A percentile compares a stretch with the other conserved stretches of the same genome.
These are phyloP conservation scores for Pseudomyrmex concolor DNA, from an alignment of 1,140 invertebrate species.

Conservation along the genomic window DNA sequence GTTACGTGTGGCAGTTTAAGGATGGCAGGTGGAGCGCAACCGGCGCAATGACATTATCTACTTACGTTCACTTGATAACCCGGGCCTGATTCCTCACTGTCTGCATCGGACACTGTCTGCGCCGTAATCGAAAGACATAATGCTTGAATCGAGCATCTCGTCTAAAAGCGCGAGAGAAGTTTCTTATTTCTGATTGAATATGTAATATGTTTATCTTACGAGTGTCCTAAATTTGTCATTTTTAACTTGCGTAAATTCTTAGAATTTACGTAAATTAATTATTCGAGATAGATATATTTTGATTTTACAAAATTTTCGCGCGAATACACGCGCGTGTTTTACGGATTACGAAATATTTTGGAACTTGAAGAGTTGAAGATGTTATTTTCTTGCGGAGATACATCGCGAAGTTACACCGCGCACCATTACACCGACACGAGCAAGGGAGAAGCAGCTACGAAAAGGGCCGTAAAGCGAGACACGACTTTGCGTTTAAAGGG, in stretches of 20 bases:
- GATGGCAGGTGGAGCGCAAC: neutral
- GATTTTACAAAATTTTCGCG: neutral
- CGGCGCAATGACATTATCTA: constrained; percentile 17
- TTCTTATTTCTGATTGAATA: too few species aligned
- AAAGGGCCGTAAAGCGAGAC: constrained; percentile 65
- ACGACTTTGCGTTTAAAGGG: constrained; percentile 73
- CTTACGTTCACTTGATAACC: constrained; percentile 40
- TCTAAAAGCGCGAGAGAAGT: neutral
- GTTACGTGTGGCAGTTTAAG: constrained; percentile 53
- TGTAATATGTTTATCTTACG: too few species aligned
- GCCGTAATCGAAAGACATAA: constrained; percentile 34
- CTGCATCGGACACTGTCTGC: neutral
- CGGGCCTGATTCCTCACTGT: neutral
- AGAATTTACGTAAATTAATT: neutral
- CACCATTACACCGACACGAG: constrained; percentile 27
- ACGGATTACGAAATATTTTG: constrained; percentile 1
- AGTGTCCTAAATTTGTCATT: too few species aligned
- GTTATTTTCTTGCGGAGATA: constrained; percentile 17
- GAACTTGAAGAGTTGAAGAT: constrained; percentile 3
- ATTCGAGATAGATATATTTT: too few species aligned
- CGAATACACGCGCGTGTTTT: neutral
- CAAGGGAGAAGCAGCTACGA: constrained; percentile 57
- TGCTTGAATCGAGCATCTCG: neutral
- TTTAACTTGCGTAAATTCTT: neutral
- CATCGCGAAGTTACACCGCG: constrained; percentile 27